These are phyloP conservation scores for Cosmia trapezina DNA, from an alignment of 2,888 invertebrate species.

Conservation along the genomic window DNA sequence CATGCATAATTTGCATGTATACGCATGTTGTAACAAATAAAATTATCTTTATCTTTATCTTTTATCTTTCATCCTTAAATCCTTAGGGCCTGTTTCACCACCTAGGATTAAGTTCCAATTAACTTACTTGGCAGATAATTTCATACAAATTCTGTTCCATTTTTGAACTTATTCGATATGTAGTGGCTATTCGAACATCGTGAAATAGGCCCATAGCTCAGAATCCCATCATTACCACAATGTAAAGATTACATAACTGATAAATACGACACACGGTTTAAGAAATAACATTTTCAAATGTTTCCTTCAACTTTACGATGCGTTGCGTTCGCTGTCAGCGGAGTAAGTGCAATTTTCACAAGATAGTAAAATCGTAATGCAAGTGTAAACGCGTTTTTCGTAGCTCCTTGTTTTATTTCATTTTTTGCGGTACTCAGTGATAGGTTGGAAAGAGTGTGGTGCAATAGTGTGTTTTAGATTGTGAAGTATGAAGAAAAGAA, in stretches of 20 bases:
- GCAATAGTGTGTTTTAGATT: not conserved
- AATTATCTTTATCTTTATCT: too few species aligned
- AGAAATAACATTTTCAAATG: conserved; percentile 26
- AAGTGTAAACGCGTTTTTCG: conserved; percentile 39
- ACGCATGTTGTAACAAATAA: too few species aligned
- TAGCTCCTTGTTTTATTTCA: conserved; percentile 10
- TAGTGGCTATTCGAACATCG: too few species aligned
- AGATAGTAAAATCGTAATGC: conserved; percentile 37
- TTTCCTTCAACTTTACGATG: conserved; percentile 51
- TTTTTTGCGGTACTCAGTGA: not conserved
- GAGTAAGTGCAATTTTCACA: conserved; percentile 50
- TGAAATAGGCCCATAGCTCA: too few species aligned
- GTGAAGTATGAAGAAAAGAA: not conserved
- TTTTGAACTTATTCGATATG: too few species aligned
- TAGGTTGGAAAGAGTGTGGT: conserved; percentile 1
- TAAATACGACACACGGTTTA: conserved; percentile 9
- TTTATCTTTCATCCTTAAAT: too few species aligned
- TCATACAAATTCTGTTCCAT: too few species aligned
- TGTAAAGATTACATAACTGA: conserved; percentile 24
- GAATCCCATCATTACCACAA: conserved; percentile 8
- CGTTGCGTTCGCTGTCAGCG: conserved; percentile 27
- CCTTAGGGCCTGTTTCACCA: too few species aligned
- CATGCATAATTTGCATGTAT: too few species aligned
- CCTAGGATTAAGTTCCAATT: too few species aligned
- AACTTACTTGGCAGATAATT: too few species aligned